Base-by-base conservation (phyloP, 2,797 vertebrate species). In the Xyrichtys novacula region DNA sequence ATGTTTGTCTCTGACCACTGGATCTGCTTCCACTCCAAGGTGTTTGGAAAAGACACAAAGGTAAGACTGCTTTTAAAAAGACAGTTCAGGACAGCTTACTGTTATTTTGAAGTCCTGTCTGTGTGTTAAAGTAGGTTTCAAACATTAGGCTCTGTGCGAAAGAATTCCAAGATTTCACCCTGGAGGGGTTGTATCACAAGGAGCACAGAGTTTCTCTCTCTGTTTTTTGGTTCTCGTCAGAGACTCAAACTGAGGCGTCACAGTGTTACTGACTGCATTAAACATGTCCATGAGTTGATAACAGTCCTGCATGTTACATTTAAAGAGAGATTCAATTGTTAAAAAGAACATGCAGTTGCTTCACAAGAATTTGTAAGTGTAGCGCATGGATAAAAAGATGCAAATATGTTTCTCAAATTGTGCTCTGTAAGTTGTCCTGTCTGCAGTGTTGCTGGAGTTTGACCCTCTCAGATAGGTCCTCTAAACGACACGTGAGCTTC, bases 1-100 rank as follows among this genome's bases (percentile, higher is more conserved):
- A 93, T 99, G 76, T 98, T 96, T 50, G 91, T 99, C 67, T 98
- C 97, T 3, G 94, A 98, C 65, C 97, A 97, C 88, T 98, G 97
- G 97, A 97, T 99, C 92, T 98, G 97, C 83, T 98, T 99, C 88
- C 90, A 97, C 92, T 98, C 91, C 31, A 92, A 91, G 58, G 90
- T 92, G 64, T 92, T 92, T 38, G 91, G 91, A 46, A 91, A 87
- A 84, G 91, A 92, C 71, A 92, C 84, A n/a, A 92, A 91, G 89
- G 91, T 91, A 84, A 67, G 12, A 8, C 1, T n/a, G n/a, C n/a
- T n/a, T n/a, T n/a, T n/a, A n/a, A n/a, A n/a, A n/a, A n/a, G n/a
- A n/a, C n/a, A n/a, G n/a, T 2, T 9, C 3, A 2, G 25, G 50
- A 19, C 22, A 8, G 19, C 22, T 31, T 7, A 7, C 28, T 52